Base-by-base conservation (phyloP, 1,140 invertebrate species). In the Dendrolimus punctatus region DNA sequence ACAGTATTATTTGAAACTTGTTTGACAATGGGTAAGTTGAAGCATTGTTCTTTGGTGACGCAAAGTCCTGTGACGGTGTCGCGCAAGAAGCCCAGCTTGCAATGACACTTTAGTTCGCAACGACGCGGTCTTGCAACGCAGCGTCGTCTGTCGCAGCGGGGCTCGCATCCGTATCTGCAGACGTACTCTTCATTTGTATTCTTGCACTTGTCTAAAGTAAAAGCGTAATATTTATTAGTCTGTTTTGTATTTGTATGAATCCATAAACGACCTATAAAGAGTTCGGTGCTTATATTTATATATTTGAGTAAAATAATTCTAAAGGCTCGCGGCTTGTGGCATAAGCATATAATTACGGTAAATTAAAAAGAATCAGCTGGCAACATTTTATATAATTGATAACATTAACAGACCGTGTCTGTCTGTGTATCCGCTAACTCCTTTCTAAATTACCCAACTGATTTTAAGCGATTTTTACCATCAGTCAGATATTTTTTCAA, bases 151-250 rank as follows among this genome's bases (percentile, higher is more conserved):
- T 59, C 58, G 50, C 80, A 83, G 0, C 61, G 59, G 0, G 66
- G 57, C 48, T 82, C 79, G 39, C 79, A 82, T 2, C 76, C 76
- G 55, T 74, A 76, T 1, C 68, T 57, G 49, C 79, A 82, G 0
- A 68, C 65, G 51, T 71, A 83, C n/a, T 72, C 71, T 46, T 82
- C 80, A 40, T 69, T 66, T 0, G 65, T 53, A 45, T 68, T 41
- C 4, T 48, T 9, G 53, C 79, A 82, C 58, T 70, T 79, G 36
- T 67, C 79, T 82, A 66, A 42, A 66, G n/a, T n/a, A n/a, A n/a
- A n/a, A n/a, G n/a, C n/a, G n/a, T n/a, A n/a, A n/a, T n/a, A 70
- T 51, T 2, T 6, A 44, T 4, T 9, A 44, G 23, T 44, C 23
- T 44, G 8, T 2, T 4, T 44, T n/a, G n/a, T 6, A 44, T 44